These are phyloP conservation scores for Noctua janthe DNA, from an alignment of 2,888 invertebrate genomes.

Conservation along the genomic window DNA sequence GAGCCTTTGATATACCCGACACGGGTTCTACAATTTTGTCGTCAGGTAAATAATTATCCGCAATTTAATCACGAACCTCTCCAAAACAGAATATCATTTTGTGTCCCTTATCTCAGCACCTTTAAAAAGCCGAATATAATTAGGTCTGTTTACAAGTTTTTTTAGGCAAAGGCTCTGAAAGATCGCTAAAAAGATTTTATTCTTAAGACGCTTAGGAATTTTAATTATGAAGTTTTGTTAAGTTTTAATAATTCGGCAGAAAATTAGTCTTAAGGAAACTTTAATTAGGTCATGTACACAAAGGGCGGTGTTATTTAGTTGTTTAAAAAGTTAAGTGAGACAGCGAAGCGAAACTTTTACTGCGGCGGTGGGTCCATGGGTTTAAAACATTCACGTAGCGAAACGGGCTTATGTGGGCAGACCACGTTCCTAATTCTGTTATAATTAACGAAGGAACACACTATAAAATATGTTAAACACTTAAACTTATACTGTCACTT, in stretches of 20 bases:
- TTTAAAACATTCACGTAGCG: slow-evolving; percentile 39
- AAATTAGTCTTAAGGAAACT: slow-evolving; percentile 81
- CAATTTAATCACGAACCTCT: slow-evolving; percentile 51
- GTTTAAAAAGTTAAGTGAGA: slow-evolving; percentile 52
- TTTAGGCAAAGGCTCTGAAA: slow-evolving; percentile 61
- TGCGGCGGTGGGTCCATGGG: slow-evolving; percentile 10
- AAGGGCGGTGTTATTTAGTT: slow-evolving; percentile 72
- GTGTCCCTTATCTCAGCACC: slow-evolving; percentile 45
- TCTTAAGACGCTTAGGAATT: slow-evolving; percentile 73
- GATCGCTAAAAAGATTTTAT: slow-evolving; percentile 71
- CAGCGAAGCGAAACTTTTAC: slow-evolving; percentile 42
- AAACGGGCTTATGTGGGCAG: slow-evolving; percentile 8
- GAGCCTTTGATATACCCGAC: slow-evolving; percentile 45
- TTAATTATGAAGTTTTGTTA: slow-evolving; percentile 79
- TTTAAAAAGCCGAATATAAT: slow-evolving; percentile 59
- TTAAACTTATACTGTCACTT: too few species aligned
- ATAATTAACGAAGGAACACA: slow-evolving; percentile 9
- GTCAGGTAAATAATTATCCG: slow-evolving; percentile 54
- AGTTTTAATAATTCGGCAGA: slow-evolving; percentile 82
- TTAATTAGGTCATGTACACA: slow-evolving; percentile 83
- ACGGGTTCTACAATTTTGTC: slow-evolving; percentile 35
- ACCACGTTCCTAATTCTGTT: neutral
- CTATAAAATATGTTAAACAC: too few species aligned
- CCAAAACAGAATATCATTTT: slow-evolving; percentile 56
- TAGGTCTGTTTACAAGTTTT: slow-evolving; percentile 64